Conservation (phyloP, 2,797 vertebrate genomes). For the Hemitrygon akajei region DNA sequence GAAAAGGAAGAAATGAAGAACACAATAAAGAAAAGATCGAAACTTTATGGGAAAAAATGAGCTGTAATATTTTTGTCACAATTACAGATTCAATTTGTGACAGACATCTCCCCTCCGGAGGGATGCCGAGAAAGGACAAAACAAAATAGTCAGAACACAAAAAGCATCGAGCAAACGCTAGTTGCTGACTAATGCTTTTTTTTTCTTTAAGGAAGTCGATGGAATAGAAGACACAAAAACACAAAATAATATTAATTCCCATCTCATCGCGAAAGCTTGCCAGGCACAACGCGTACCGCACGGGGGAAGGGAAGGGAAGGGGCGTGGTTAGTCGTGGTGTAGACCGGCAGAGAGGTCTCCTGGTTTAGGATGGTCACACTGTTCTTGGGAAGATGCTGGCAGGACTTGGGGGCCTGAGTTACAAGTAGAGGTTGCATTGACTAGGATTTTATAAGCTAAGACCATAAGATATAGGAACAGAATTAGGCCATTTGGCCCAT, state of each 20-base stretch:
- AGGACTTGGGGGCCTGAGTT: no score
- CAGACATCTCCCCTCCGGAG: constrained; percentile 54
- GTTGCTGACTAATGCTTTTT: not conserved
- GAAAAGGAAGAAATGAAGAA: constrained; percentile 83
- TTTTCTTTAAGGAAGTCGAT: not conserved
- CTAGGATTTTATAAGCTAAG: no score
- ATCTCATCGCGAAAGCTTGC: not conserved
- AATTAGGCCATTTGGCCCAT: no score
- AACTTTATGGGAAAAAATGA: constrained; percentile 59
- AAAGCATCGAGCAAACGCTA: not conserved
- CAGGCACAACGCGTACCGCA: no score
- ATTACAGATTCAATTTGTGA: constrained; percentile 65
- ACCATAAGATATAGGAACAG: no score
- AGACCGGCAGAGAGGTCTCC: no score
- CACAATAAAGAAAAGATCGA: constrained; percentile 70
- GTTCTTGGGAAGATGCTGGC: no score
- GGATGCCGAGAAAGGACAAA: constrained; percentile 43
- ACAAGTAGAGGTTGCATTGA: no score
- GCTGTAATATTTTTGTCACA: constrained; percentile 53
- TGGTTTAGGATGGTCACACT: no score
- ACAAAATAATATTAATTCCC: not conserved
- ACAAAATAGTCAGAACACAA: not conserved
- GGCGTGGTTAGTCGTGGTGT: no score
- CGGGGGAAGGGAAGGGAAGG: no score
- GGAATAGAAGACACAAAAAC: constrained; percentile 15